Evolutionary conservation across 1,140 invertebrate genomes (phyloP), one percentile per base, ranked within the genome.

Genomic region (Pentalonia nigronervosa): DNA sequence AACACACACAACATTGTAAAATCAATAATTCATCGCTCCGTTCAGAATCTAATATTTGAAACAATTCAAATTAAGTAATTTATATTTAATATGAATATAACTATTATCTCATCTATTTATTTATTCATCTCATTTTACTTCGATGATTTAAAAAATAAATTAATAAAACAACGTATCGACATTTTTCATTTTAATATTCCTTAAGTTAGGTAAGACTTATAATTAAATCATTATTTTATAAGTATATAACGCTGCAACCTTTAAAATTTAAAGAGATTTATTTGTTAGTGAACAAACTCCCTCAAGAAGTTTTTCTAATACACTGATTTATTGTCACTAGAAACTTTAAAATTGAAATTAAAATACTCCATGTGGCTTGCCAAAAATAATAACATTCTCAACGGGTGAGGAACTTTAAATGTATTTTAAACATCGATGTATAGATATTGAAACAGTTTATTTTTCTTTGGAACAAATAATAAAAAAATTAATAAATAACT

Each of bases 271-370:
- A n/a, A 3, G 25, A 14, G 84, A 81, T 34, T 81, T 81, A 81
- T 34, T 81, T 34, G 76, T 81, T 34, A 36, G n/a, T 36, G 36
- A 34, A 81, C n/a, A n/a, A 81, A 81, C n/a, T 36, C 17, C 17
- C 17, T 36, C n/a, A 20, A 81, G 36, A 81, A 81, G n/a, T 81
- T 81, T 81, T 81, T 67, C 30, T 9, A n/a, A 67, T 67, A 36
- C 17, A 34, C 17, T 81, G n/a, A 7, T n/a, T 81, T 11, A 81
- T 81, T 81, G 67, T 81, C 67, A 34, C 17, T 81, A 81, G 3
- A n/a, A 20, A 81, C n/a, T 81, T 81, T 34, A n/a, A 81, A 81
- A 81, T 81, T 81, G 67, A 81, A 81, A 34, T 81, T 81, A 81
- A 45, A 84, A 25, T 45, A 45, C 41, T 25, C 83, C 83, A 45